phyloP scores from a whole-genome alignment of 1,140 invertebrate species.

The Drosophila ficusphila region DNA sequence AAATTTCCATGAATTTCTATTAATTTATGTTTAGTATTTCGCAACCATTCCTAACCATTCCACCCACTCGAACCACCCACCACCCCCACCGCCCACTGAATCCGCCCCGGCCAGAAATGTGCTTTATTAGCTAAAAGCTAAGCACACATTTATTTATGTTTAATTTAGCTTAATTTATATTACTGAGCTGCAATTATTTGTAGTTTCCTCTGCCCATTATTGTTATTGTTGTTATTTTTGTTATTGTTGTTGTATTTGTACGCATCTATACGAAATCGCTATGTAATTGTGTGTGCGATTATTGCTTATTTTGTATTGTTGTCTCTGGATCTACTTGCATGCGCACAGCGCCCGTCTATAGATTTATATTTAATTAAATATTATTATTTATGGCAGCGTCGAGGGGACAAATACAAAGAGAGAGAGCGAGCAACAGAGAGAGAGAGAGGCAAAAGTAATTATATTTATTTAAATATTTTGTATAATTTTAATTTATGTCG shows the following conservation, averaged over 20 bases:
- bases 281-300: slow-evolving; percentile 46
- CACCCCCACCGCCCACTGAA: background rate
- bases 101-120: slow-evolving; percentile 32
- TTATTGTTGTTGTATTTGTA: slow-evolving; percentile 35
- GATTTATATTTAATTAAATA: slow-evolving; percentile 81
- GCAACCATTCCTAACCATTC: background rate
- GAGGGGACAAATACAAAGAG: too few species aligned
- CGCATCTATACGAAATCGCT: slow-evolving; percentile 10
- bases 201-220: slow-evolving; percentile 26
- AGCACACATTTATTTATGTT: slow-evolving; percentile 69
- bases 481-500: slow-evolving; percentile 49
- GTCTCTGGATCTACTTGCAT: slow-evolving; percentile 47
- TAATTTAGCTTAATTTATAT: slow-evolving; percentile 71
- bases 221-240: slow-evolving; percentile 28
- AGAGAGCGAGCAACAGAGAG: slow-evolving; percentile 7
- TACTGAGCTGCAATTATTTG: slow-evolving; percentile 61
- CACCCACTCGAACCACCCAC: background rate
- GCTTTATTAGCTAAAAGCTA: slow-evolving; percentile 65
- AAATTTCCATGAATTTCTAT: slow-evolving; percentile 66
- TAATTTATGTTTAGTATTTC: slow-evolving; percentile 60
- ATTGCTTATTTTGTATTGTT: slow-evolving; percentile 63
- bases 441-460: slow-evolving; percentile 53
- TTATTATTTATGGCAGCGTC: slow-evolving; percentile 72
- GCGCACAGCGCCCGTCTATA: slow-evolving; percentile 43
- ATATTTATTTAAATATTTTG: slow-evolving; percentile 76